Base-by-base conservation (phyloP, 2,888 invertebrate genomes). In the Digitonthophagus gazella region DNA sequence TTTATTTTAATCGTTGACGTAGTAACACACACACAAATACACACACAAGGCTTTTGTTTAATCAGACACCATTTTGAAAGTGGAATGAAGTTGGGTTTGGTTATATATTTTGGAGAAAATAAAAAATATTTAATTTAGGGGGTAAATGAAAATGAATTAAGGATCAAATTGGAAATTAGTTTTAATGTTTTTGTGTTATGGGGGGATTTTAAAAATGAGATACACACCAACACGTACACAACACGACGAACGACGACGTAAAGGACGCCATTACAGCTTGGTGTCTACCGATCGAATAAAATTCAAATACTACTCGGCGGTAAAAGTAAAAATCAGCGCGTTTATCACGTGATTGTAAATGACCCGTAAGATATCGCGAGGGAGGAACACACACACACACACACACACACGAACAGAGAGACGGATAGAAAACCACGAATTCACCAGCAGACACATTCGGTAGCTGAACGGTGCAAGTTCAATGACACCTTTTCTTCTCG, bases 321-420 rank as follows among this genome's bases (percentile, higher is more conserved):
- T 74, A 73, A 73, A 67, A 74, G 73, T 44, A 74, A 74, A 74
- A 75, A 74, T 73, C 73, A 83, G 84, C 82, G 11, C 44, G 54
- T 18, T 58, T 44, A 88, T 87, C 89, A 89, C 89, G 89, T 89
- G 88, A 87, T 88, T 88, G 87, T 88, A 88, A 88, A n/a, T 87
- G 88, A 88, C n/a, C 86, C 86, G 86, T 86, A 80, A 79, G 79
- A 80, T 79, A 79, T 78, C 79, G 87, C 86, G 88, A 88, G 88
- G 87, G 88, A 87, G 88, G 85, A 84, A 64, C 58, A 69, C 11
- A 11, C 15, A 15, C 2, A 16, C 57, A n/a, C 11, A 85, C 86
- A 86, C n/a, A n/a, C n/a, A n/a, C n/a, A n/a, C n/a, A n/a, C n/a
- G n/a, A n/a, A n/a, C n/a, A n/a, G n/a, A n/a, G n/a, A n/a, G n/a